Percentiles rank a stretch among this genome's conserved stretches.
Evolutionary conservation across 2,797 vertebrate genomes (phyloP).

Genomic region (Sitta carolinensis): DNA sequence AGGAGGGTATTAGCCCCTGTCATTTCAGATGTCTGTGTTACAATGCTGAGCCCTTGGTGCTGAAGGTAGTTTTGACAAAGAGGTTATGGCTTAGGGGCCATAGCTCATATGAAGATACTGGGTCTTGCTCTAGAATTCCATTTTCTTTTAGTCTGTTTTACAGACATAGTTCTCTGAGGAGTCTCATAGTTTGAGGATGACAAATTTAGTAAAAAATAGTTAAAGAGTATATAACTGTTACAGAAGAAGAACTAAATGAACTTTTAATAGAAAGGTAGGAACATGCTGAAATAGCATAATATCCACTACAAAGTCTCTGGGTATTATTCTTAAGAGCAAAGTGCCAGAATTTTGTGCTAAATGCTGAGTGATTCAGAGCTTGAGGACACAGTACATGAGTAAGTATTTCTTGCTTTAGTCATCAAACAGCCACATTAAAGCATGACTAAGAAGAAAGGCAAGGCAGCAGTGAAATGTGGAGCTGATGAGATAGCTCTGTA

Average conservation of each 20-base stretch:
- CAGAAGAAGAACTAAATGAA: neutral
- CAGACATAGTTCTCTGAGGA: neutral
- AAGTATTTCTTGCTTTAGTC: neutral
- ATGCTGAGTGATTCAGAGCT: neutral
- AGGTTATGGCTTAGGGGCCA: neutral
- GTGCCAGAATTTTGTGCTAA: neutral
- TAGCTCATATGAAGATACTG: neutral
- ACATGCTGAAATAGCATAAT: neutral
- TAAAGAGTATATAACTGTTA: neutral
- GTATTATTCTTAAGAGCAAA: neutral
- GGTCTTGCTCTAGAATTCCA: neutral
- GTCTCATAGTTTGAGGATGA: neutral
- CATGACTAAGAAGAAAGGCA: constrained; percentile 24
- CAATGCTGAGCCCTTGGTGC: neutral
- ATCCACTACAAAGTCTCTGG: neutral
- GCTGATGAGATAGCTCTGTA: neutral
- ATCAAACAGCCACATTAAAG: constrained; percentile 3
- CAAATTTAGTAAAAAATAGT: neutral
- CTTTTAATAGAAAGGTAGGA: neutral
- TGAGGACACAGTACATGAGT: neutral
- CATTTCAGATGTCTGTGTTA: neutral
- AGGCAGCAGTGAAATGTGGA: neutral
- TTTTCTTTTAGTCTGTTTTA: neutral
- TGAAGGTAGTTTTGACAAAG: neutral
- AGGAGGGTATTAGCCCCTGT: neutral